Base-by-base conservation (phyloP, 2,113 vertebrate genomes). In the Phylloscopus trochilus region DNA sequence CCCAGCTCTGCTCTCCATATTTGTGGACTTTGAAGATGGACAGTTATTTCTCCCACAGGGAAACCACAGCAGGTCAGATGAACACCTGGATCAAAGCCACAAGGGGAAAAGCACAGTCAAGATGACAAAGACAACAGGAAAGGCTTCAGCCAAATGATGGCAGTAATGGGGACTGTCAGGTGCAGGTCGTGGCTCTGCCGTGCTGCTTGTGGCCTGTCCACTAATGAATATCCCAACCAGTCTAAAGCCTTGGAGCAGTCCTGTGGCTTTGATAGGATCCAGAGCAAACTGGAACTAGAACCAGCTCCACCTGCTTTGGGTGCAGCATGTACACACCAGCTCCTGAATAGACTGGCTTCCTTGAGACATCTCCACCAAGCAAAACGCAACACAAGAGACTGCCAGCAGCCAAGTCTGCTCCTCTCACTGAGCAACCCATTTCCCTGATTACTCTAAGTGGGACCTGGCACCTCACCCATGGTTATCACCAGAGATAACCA, bases 351-450 rank as follows among this genome's bases (percentile, higher is more conserved):
- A 82, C 13, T 7, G 41, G 46, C 47, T 87, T 43, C 59, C 56
- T 47, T 53, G 73, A 56, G 84, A 46, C 52, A 22, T 3, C 10
- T 55, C 53, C 43, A 52, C 24, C 30, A 43, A 37, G 52, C 15
- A 47, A 59, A 41, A 53, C 15, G 7, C 52, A 47, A 46, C 26
- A 41, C 11, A 10, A 5, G 24, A 41, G 10, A 51, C 67, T 53
- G 63, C 63, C 83, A 62, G n/a, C 0, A 0, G 67, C 64, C 0
- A 0, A 51, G 58, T 27, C 77, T 44, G 33, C 10, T 89, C 64
- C 43, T 49, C 47, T 68, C 58, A 15, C 58, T 52, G 56, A 81
- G 52, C 31, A 69, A 37, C 33, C 16, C 35, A 30, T 10, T 37
- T 55, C 52, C 62, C 52, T 26, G 78, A 55, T 33, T 12, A 20